Percentiles rank a stretch among this genome's conserved stretches.
Evolutionary conservation across 1,140 invertebrate species (phyloP).

Genomic region (Homarus americanus): DNA sequence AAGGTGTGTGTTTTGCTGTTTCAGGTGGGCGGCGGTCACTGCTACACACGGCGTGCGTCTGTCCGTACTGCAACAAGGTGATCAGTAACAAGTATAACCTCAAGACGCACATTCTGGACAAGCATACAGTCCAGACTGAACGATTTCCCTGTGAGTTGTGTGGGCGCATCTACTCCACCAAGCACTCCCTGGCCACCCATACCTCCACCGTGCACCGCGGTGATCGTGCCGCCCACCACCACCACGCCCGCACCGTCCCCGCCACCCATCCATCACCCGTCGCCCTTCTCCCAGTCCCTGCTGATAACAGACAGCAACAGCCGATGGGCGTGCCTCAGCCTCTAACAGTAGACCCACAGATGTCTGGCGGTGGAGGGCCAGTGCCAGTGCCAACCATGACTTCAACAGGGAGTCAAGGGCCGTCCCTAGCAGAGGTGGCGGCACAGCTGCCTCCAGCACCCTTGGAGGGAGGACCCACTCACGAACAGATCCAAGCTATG

Average conservation of each 20-base stretch:
- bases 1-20: slow-evolving; percentile 92
- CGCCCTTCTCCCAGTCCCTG: not conserved
- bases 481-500: slow-evolving; percentile 69
- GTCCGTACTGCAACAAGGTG: slow-evolving; percentile 75
- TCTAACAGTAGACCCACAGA: not conserved
- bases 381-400: not conserved
- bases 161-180: slow-evolving; percentile 74
- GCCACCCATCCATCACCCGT: slow-evolving; percentile 11
- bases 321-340: not conserved
- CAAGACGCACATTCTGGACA: slow-evolving; percentile 75
- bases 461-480: slow-evolving; percentile 62
- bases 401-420: slow-evolving; percentile 15
- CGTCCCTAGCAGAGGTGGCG: slow-evolving; percentile 58
- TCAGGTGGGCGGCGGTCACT: slow-evolving; percentile 79
- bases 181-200: slow-evolving; percentile 83
- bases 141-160: slow-evolving; percentile 77
- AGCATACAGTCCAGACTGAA: slow-evolving; percentile 74
- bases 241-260: slow-evolving; percentile 16
- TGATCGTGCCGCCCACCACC: slow-evolving; percentile 40
- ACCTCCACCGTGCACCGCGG: slow-evolving; percentile 92
- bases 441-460: slow-evolving; percentile 58
- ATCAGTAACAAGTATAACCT: slow-evolving; percentile 75
- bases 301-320: slow-evolving; percentile 44
- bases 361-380: not conserved
- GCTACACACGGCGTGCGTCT: slow-evolving; percentile 76